These are phyloP conservation scores for Graptemys geographica DNA, from an alignment of 2,797 vertebrate genomes.

Conservation along the genomic window DNA sequence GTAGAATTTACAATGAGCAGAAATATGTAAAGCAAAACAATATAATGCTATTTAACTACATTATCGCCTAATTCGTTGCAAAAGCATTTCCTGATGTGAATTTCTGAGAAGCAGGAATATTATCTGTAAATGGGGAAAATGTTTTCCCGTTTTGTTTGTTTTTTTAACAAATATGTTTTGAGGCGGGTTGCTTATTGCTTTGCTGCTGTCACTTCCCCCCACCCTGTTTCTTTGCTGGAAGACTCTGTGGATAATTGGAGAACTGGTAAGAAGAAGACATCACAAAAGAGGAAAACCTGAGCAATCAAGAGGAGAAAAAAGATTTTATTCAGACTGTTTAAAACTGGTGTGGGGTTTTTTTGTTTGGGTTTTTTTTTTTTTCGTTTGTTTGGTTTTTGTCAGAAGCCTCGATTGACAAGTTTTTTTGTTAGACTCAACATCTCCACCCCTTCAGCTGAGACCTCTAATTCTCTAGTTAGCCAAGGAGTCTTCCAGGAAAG, in stretches of 20 bases:
- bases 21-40: background rate
- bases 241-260: background rate
- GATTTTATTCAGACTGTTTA: rapidly evolving
- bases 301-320: background rate
- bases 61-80: background rate
- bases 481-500: background rate
- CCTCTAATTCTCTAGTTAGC: background rate
- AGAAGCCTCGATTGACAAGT: background rate
- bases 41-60: background rate
- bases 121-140: background rate
- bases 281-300: background rate
- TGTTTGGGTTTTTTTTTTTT: too few relatives aligned
- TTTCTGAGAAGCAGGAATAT: background rate
- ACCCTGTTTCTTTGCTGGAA: background rate
- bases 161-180: background rate
- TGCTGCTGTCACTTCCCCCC: background rate
- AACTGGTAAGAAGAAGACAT: background rate
- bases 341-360: background rate
- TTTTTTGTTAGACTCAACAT: background rate
- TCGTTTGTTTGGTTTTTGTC: background rate
- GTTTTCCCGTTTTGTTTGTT: rapidly evolving
- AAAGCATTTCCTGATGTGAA: background rate
- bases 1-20: background rate
- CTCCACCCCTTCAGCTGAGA: background rate
- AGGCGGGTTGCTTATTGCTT: background rate